Base-by-base conservation (phyloP, 1,140 invertebrate species). In the Pachyrhynchus sulphureomaculatus region DNA sequence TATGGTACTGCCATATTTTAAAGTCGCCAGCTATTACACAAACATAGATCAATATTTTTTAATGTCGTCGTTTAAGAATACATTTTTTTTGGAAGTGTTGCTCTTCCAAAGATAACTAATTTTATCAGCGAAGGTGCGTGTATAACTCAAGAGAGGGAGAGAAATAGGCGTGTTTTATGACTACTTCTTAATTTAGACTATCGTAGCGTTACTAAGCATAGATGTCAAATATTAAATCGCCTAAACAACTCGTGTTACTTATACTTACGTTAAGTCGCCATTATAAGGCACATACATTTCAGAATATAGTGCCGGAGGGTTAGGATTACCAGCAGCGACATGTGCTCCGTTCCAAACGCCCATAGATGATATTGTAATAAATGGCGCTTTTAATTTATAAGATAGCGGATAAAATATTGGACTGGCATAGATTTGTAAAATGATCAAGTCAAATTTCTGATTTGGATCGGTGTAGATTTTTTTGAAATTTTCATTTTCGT, bases 331-430 rank as follows among this genome's bases (percentile, higher is more conserved):
- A n/a, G 53, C 53, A 17, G 56, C 62, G 18, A 39, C 32, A 37
- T 64, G 62, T 6, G 44, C 34, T 15, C 59, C 59, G 9, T 39
- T 41, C 26, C 52, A 65, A 2, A 39, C 59, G 2, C 54, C 54
- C 63, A 65, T 65, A 2, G 63, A 65, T 4, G 49, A 39, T 12
- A 65, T 44, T 1, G 58, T 59, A n/a, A 65, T 62, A 4, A 65
- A 12, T 1, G 63, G 63, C 6, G 58, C 57, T 15, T 42, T 34
- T 12, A 62, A 47, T 36, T 62, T 65, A 20, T 36, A 24, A 29
- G 36, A 13, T 21, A 65, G 15, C 9, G 51, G 41, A 20, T 54
- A 62, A 2, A 64, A 23, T 17, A 55, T 59, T 4, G 62, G 62
- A 12, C 56, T 51, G 6, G 54, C 33, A 42, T 64, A 64, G 9